A percentile compares a stretch with the other conserved stretches of the same genome.
phyloP scores from a whole-genome alignment of 2,888 invertebrate species.

The Morpho deidamia region DNA sequence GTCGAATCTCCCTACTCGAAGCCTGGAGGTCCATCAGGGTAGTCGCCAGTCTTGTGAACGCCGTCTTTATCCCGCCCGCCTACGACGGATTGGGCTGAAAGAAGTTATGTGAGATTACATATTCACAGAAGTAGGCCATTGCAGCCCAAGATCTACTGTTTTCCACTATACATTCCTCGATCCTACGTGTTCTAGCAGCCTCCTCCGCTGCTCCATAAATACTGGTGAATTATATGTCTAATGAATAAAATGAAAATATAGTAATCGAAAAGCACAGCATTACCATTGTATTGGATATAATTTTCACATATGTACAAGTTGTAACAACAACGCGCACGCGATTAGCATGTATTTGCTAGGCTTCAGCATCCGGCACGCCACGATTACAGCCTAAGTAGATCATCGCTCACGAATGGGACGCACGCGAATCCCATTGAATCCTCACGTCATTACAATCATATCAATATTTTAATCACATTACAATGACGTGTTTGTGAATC shows the following conservation, averaged over 20 bases:
- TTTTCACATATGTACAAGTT: constrained; percentile 14
- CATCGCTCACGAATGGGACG: constrained; percentile 64
- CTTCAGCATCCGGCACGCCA: constrained; percentile 73
- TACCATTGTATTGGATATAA: constrained; percentile 4
- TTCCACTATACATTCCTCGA: too few relatives aligned
- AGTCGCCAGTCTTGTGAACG: too few relatives aligned
- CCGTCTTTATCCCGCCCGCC: too few relatives aligned
- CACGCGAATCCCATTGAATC: constrained; percentile 60
- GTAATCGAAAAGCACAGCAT: neutral
- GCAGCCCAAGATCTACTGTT: too few relatives aligned
- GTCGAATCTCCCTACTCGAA: too few relatives aligned
- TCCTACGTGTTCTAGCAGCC: too few relatives aligned
- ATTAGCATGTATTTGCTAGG: constrained; percentile 52
- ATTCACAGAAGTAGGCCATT: too few relatives aligned
- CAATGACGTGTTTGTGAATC: neutral
- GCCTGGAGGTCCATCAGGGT: too few relatives aligned
- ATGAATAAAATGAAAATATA: neutral
- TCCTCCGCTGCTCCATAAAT: too few relatives aligned
- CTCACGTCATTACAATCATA: constrained; percentile 16
- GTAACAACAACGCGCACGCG: constrained; percentile 13
- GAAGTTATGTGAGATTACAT: too few relatives aligned
- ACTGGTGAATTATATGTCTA: too few relatives aligned
- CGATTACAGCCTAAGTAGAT: constrained; percentile 65
- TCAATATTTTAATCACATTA: constrained; percentile 17
- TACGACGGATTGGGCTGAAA: too few relatives aligned